These are phyloP conservation scores for Telenomus remus DNA, from an alignment of 1,140 invertebrate species.

Conservation along the genomic window DNA sequence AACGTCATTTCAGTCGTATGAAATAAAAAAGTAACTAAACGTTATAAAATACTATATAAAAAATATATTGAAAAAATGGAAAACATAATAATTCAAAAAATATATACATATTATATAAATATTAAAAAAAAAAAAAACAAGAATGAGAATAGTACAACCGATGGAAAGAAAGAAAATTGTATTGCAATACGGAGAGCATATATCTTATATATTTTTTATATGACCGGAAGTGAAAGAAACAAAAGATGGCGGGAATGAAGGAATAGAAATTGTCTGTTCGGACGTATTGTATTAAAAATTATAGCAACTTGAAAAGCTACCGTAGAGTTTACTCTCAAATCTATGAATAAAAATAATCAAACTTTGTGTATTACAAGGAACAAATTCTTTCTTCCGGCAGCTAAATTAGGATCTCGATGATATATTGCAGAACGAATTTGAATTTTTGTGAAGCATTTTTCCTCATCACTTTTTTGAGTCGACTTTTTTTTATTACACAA, in stretches of 20 bases:
- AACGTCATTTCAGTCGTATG: conserved; percentile 30
- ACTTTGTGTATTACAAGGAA: conserved; percentile 10
- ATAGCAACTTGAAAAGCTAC: conserved; percentile 59
- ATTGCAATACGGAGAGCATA: conserved; percentile 72
- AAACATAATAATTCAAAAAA: conserved; percentile 10
- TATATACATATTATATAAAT: conserved; percentile 1
- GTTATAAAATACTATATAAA: no score
- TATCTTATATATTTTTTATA: conserved; percentile 75
- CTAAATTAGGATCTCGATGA: no score
- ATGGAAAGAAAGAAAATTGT: conserved; percentile 64
- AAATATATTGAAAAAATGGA: conserved; percentile 4
- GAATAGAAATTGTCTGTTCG: conserved; percentile 25
- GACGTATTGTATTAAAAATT: conserved; percentile 42
- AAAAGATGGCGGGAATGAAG: conserved; percentile 23
- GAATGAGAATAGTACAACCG: conserved; percentile 68
- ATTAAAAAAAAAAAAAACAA: conserved; percentile 52
- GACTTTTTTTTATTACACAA: conserved; percentile 5
- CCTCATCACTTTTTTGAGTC: conserved; percentile 12
- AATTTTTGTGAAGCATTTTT: conserved; percentile 17
- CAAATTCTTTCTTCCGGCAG: conserved; percentile 30
- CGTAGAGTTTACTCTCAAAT: conserved; percentile 27
- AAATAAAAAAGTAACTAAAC: no score
- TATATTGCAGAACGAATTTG: background rate
- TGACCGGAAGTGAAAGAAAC: conserved; percentile 66
- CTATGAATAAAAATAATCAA: conserved; percentile 20